A percentile compares a stretch with the other conserved stretches of the same genome.
Conservation (phyloP, 2,888 invertebrate genomes). For the Kryphioiulus occultus region DNA sequence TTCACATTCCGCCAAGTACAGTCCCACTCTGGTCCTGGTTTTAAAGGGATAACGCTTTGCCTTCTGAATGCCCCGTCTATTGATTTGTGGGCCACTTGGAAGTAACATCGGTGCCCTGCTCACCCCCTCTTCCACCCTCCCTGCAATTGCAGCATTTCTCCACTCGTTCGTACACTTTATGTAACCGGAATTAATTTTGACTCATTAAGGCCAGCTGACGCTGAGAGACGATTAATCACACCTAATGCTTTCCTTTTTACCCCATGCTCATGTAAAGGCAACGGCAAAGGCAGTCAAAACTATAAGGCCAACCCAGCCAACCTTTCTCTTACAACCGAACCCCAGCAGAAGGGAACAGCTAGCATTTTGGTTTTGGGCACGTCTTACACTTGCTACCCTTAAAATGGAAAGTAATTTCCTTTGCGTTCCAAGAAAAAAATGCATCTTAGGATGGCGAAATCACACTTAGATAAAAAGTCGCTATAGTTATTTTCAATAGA, state of each 20-base stretch:
- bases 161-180: slow-evolving; percentile 40
- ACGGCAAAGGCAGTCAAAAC: not conserved
- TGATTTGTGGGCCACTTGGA: not conserved
- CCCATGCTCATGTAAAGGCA: not conserved
- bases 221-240: slow-evolving; percentile 48
- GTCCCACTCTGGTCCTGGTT: not conserved
- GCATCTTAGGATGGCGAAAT: no score
- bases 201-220: slow-evolving; percentile 45
- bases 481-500: no score
- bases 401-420: no score
- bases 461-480: no score
- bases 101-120: not conserved
- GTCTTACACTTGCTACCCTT: no score
- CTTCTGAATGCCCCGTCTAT: not conserved
- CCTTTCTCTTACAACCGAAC: not conserved
- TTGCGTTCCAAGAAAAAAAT: no score
- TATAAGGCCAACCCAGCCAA: not conserved
- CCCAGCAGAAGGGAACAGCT: not conserved
- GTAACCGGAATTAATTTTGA: slow-evolving; percentile 43
- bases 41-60: not conserved
- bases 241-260: slow-evolving; percentile 30
- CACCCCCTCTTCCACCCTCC: not conserved
- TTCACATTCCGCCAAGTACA: not conserved
- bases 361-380: no score
- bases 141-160: not conserved